Evolutionary conservation across 2,888 invertebrate species (phyloP).

Genomic region (Cepaea hortensis): DNA sequence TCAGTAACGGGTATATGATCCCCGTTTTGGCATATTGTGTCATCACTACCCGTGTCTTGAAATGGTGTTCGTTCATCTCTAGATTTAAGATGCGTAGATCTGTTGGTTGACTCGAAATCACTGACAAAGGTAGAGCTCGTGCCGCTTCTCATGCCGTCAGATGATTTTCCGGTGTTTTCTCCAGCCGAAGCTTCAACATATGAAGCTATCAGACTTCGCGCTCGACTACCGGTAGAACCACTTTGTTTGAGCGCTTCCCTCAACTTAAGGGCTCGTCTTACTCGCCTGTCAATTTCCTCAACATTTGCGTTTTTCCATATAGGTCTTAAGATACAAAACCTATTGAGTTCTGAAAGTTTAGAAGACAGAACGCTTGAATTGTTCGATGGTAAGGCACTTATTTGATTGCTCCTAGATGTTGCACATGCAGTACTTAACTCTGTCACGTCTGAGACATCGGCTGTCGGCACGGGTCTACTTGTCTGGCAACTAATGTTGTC

Average conservation of each 20-base stretch:
- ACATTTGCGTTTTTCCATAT: slow-evolving; percentile 40
- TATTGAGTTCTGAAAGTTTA: slow-evolving; percentile 28
- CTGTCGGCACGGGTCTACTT: background rate
- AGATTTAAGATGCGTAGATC: background rate
- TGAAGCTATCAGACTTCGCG: background rate
- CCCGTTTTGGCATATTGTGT: background rate
- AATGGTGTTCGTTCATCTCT: background rate
- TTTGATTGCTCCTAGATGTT: background rate
- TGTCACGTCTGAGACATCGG: background rate
- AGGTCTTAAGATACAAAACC: slow-evolving; percentile 32
- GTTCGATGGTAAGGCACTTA: background rate
- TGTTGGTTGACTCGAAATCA: background rate
- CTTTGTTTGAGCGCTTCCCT: slow-evolving; percentile 35
- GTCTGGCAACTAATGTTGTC: background rate
- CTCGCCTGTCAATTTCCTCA: slow-evolving; percentile 42
- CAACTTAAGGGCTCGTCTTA: slow-evolving; percentile 33
- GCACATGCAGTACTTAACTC: background rate
- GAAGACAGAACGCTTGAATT: background rate
- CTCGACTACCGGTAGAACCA: background rate
- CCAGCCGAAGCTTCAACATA: background rate
- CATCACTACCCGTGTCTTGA: background rate
- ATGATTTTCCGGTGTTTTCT: background rate
- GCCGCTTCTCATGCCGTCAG: background rate
- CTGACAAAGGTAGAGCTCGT: background rate
- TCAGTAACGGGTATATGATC: background rate